Evolutionary conservation across 1,140 invertebrate genomes (phyloP), one percentile per base, ranked within the genome.

Genomic region (Tenebrio molitor): DNA sequence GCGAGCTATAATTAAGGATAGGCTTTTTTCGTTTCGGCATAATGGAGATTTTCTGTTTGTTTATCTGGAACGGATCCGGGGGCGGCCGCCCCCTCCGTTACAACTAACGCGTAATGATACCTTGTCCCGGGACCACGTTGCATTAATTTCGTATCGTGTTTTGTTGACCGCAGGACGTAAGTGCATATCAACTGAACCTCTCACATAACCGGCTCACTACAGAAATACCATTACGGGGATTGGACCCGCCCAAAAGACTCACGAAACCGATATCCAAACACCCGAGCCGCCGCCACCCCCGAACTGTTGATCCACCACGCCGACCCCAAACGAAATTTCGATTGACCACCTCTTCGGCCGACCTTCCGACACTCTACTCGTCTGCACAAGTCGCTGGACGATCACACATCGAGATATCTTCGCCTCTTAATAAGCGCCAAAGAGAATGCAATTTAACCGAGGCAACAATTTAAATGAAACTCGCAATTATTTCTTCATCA

Each of bases 1-100:
- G 64, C 64, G 64, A 66, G 64, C 36, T 66, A 66, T 66, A 66
- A 66, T 44, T 66, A 42, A 66, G 64, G 23, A 66, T 66, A 66
- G 42, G 64, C 36, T 21, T 66, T 66, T 66, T 66, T 23, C 64
- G n/a, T 66, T 66, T 65, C 33, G 39, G 6, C 33, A 21, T 66
- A 66, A 66, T 66, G 36, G 64, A 66, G 36, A 66, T 44, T 65
- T 65, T 42, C 14, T 65, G 50, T 58, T 58, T 58, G 23, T 58
- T 29, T 58, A 29, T 58, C 50, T 58, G 23, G 50, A 58, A 29
- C 25, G 25, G 25, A 29, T 29, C 3, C 3, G 25, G 25, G 25
- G 3, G 25, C 3, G 25, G 25, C 25, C n/a, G 42, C 36, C 4
- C 36, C 2, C 23, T 23, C 29, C 23, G 15, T 58, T 58, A 58